Percentiles rank a stretch among this genome's conserved stretches.
These are phyloP conservation scores for Hyppa rectilinea DNA, from an alignment of 2,888 invertebrate genomes.

Conservation along the genomic window DNA sequence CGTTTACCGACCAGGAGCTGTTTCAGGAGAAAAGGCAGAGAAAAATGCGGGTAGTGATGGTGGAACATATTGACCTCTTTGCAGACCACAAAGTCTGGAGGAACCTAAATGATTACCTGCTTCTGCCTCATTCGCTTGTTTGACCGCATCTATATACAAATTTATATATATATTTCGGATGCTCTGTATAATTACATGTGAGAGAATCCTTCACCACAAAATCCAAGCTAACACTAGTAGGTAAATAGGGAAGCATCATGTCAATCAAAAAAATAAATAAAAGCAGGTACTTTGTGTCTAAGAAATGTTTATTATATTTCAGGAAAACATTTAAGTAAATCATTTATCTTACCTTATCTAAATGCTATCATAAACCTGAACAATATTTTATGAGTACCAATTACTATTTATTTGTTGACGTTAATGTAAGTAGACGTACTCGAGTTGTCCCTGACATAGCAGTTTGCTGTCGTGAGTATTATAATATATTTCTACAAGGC, in stretches of 20 bases:
- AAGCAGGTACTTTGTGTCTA: background rate
- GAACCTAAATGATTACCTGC: background rate
- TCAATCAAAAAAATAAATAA: background rate
- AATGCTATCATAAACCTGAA: constrained; percentile 45
- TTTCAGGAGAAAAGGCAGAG: too few species aligned
- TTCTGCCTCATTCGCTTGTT: too few species aligned
- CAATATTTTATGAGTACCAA: constrained; percentile 41
- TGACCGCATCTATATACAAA: too few species aligned
- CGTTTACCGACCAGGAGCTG: too few species aligned
- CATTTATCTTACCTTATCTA: constrained; percentile 69
- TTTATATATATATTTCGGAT: too few species aligned
- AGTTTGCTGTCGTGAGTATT: constrained; percentile 33
- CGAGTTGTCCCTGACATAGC: background rate
- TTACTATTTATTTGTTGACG: constrained; percentile 36
- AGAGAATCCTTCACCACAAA: too few species aligned
- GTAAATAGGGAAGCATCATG: background rate
- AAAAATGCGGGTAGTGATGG: too few species aligned
- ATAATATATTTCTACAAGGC: constrained; percentile 5
- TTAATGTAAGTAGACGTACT: constrained; percentile 34
- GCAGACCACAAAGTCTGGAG: too few species aligned
- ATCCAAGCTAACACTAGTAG: too few species aligned
- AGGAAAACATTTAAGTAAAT: constrained; percentile 35
- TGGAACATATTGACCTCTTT: too few species aligned
- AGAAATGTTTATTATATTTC: constrained; percentile 10
- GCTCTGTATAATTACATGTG: too few species aligned